phyloP scores from a whole-genome alignment of 2,113 vertebrate species.

The Passer domesticus region DNA sequence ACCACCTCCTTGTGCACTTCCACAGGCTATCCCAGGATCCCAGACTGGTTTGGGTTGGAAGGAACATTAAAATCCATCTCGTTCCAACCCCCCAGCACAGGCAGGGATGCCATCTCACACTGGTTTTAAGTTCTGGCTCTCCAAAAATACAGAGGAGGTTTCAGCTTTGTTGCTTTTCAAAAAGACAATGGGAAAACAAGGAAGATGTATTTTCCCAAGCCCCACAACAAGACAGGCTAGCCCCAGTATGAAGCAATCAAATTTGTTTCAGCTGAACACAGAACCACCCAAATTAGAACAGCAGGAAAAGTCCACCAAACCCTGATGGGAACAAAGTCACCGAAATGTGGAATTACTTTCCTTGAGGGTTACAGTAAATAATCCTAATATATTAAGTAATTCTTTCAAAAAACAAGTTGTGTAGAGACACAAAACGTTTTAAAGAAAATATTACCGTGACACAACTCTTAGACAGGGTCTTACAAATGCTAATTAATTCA shows the following conservation, averaged over 20 bases:
- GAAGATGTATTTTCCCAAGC: conserved; percentile 10
- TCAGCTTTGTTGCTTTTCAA: not conserved
- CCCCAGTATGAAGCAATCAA: conserved; percentile 21
- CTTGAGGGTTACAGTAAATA: conserved; percentile 37
- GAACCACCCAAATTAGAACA: conserved; percentile 26
- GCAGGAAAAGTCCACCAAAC: conserved; percentile 9
- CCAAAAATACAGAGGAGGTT: not conserved
- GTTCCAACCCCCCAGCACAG: not conserved
- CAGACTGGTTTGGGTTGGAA: not conserved
- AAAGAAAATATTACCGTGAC: not conserved
- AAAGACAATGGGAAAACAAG: conserved; percentile 9
- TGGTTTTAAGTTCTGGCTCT: not conserved
- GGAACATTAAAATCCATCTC: not conserved
- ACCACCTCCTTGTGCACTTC: not conserved
- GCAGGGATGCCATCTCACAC: not conserved
- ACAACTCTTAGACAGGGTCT: not conserved
- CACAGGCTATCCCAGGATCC: not conserved
- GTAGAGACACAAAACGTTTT: not conserved
- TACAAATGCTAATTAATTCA: not conserved
- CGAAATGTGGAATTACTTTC: conserved; percentile 44
- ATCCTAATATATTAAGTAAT: not conserved
- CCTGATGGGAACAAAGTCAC: conserved; percentile 13
- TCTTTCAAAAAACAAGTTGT: not conserved
- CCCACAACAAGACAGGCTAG: not conserved
- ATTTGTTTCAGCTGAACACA: conserved; percentile 37